Evolutionary conservation across 2,888 invertebrate species (phyloP), one percentile per base, ranked within the genome.

Genomic region (Scaptomyza parva): DNA sequence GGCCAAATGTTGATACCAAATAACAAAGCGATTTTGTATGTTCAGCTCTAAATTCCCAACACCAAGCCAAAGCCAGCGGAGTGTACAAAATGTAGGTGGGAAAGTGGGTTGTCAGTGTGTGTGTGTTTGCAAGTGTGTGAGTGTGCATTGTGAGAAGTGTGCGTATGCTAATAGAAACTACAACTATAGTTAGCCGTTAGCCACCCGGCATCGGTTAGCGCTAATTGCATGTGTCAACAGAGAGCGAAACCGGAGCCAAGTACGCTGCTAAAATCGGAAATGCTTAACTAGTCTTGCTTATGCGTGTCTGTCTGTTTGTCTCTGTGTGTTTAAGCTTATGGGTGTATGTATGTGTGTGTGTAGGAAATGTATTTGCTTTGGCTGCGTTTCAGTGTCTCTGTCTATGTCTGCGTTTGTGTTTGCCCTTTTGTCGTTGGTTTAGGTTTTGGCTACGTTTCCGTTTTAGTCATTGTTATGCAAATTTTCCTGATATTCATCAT

Each of bases 401-500:
- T 77, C 64, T 37, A 17, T 9, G 37, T 37, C 17, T 68, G 72
- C 45, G 62, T 75, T 62, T 61, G 24, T 58, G 64, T 59, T 60
- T 65, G 58, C 54, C 57, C 69, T 65, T 65, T 69, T 55, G 69
- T 55, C 54, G 41, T 55, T 51, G 41, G 41, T 53, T 57, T 44
- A 48, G 45, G 30, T 53, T 54, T 30, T 53, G 39, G 50, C 41
- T 9, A 37, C 58, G 43, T 55, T 65, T 75, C 69, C 70, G 82
- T 91, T 91, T 76, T 91, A 91, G 76, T 88, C 87, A 78, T 90
- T 91, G 85, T 88, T 84, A 86, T 92, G 92, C 81, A 91, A 89
- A 89, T 91, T 91, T 75, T 92, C 92, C 81, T 91, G 91, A 86
- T 92, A 94, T 92, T 92, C 95, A 93, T 94, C 94, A 80, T 94